These are phyloP conservation scores for Parasteatoda tepidariorum DNA, from an alignment of 1,140 invertebrate genomes.

Conservation along the genomic window DNA sequence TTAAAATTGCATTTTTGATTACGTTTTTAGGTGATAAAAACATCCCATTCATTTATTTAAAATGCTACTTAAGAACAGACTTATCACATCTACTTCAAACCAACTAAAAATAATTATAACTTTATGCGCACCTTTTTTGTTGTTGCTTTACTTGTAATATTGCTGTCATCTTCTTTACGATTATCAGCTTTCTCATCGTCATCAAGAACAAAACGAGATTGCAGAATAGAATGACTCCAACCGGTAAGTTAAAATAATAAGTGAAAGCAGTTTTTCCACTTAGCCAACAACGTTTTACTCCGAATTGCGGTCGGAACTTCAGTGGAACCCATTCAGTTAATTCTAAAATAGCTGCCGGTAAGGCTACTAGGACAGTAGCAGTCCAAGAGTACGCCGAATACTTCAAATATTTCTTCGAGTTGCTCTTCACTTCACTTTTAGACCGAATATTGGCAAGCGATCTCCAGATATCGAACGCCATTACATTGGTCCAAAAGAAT, in stretches of 20 bases:
- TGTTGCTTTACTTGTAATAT: constrained; percentile 39
- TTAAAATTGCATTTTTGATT: too few relatives aligned
- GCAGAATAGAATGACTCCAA: constrained; percentile 66
- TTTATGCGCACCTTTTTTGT: constrained; percentile 50
- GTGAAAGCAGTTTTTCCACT: constrained; percentile 50
- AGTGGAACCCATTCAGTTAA: constrained; percentile 11
- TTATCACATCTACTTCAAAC: too few relatives aligned
- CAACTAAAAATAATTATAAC: too few relatives aligned
- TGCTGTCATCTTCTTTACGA: constrained; percentile 64
- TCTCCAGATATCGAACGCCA: constrained; percentile 66
- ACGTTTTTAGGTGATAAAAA: too few relatives aligned
- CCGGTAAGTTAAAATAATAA: constrained; percentile 62
- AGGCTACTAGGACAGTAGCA: constrained; percentile 64
- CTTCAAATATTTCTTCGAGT: constrained; percentile 42
- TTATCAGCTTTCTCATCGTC: constrained; percentile 68
- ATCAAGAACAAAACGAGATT: constrained; percentile 73
- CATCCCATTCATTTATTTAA: not conserved
- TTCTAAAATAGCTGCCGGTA: constrained; percentile 51
- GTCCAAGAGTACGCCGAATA: constrained; percentile 68
- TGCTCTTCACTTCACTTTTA: constrained; percentile 41
- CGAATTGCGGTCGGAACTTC: constrained; percentile 45
- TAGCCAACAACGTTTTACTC: constrained; percentile 56
- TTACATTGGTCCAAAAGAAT: constrained; percentile 71
- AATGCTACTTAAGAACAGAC: too few relatives aligned
- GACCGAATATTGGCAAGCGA: constrained; percentile 58